Evolutionary conservation across 2,888 invertebrate genomes (phyloP).

Genomic region (Diplolepis rosae): DNA sequence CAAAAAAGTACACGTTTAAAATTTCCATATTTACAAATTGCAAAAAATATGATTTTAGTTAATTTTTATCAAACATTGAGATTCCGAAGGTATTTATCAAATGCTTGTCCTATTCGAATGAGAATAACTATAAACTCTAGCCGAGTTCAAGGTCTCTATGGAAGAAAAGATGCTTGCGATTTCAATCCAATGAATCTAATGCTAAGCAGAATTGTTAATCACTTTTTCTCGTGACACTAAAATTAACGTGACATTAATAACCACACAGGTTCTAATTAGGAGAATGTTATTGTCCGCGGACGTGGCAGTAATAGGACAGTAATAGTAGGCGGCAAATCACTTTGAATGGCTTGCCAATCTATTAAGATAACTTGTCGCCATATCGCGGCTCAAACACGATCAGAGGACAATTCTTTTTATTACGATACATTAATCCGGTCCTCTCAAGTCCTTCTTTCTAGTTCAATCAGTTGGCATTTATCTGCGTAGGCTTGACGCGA

Average conservation of each 20-base stretch:
- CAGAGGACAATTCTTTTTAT: conserved; percentile 43
- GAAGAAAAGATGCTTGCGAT: too few relatives aligned
- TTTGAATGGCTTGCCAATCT: conserved; percentile 57
- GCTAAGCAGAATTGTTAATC: too few relatives aligned
- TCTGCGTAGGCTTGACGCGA: conserved; percentile 4
- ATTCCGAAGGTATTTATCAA: too few relatives aligned
- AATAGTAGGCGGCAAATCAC: conserved; percentile 59
- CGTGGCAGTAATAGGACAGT: conserved; percentile 45
- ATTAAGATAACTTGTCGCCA: conserved; percentile 62
- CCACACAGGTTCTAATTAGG: conserved; percentile 49
- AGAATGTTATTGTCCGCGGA: conserved; percentile 49
- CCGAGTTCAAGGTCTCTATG: neutral
- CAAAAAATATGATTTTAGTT: too few relatives aligned
- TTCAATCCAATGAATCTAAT: too few relatives aligned
- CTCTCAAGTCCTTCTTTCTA: conserved; percentile 8
- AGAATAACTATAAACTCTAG: too few relatives aligned
- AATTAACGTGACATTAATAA: neutral
- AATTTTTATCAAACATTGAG: too few relatives aligned
- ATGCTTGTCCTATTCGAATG: too few relatives aligned
- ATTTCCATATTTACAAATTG: too few relatives aligned
- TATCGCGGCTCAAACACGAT: conserved; percentile 32
- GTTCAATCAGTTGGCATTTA: conserved; percentile 1
- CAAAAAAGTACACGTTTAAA: too few relatives aligned
- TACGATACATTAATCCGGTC: conserved; percentile 37
- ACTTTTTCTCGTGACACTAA: too few relatives aligned